phyloP scores from a whole-genome alignment of 2,113 vertebrate genomes.

The Hemibagrus wyckioides region DNA sequence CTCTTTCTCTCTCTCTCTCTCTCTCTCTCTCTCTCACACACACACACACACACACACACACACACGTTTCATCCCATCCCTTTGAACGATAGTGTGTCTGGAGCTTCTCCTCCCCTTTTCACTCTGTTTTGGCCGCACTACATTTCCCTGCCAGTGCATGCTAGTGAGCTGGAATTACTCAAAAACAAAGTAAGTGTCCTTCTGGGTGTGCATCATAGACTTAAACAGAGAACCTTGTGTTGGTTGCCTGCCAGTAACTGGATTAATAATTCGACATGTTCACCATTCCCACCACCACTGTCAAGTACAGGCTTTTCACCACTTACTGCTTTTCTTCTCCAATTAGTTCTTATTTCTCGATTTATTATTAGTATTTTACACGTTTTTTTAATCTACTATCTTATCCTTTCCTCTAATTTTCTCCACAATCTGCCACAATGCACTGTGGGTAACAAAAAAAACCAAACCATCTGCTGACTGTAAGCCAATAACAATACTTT shows the following conservation, averaged over 20 bases:
- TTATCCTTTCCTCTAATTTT: conserved; percentile 16
- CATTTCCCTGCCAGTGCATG: conserved; percentile 48
- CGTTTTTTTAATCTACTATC: not conserved
- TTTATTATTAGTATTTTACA: not conserved
- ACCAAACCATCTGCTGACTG: conserved; percentile 64
- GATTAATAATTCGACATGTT: conserved; percentile 33
- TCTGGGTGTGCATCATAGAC: conserved; percentile 31
- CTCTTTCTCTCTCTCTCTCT: conserved; percentile 47
- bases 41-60: conserved; percentile 61
- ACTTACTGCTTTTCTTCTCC: not conserved
- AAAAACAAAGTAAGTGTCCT: conserved; percentile 38
- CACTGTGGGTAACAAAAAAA: not conserved
- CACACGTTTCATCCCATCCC: conserved; percentile 61
- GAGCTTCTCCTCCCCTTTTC: conserved; percentile 50
- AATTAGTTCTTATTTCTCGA: not conserved
- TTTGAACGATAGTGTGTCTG: conserved; percentile 58
- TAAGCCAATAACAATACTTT: conserved; percentile 67
- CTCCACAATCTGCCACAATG: not conserved
- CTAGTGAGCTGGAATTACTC: conserved; percentile 53
- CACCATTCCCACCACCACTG: not conserved
- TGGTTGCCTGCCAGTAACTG: conserved; percentile 27
- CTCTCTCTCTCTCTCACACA: conserved; percentile 41
- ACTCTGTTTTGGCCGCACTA: conserved; percentile 47
- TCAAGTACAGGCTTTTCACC: not conserved
- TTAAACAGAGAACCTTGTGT: conserved; percentile 19